Evolutionary conservation across 2,888 invertebrate species (phyloP), one percentile per base, ranked within the genome.

Genomic region (Ethmia dodecea): DNA sequence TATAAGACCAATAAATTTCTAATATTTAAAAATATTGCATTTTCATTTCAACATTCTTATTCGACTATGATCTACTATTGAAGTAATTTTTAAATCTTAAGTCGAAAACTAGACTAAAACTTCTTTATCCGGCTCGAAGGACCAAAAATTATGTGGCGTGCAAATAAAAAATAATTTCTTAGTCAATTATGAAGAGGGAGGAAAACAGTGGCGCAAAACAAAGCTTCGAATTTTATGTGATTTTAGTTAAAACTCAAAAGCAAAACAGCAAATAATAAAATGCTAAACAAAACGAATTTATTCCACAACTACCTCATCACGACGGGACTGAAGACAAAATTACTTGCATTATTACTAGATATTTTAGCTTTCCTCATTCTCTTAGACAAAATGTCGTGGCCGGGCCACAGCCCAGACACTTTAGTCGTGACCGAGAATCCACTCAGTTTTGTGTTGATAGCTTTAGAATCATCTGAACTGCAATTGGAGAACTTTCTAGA

Each of bases 361-460:
- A 26, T 26, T 26, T 26, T 26, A 12, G n/a, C 13, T 13, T 18
- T 33, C n/a, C n/a, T 33, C 11, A 6, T 31, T 25, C 40, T 56
- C 30, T 52, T 61, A 0, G 68, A 62, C 16, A 63, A 33, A 8
- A 61, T 60, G 33, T 68, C 66, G 10, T 66, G 42, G 0, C 69
- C 72, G 0, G 73, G 73, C 27, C 56, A 66, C 27, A 70, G 18
- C 0, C 57, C 56, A 0, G 60, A 61, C 2, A 64, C 47, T 35
- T 58, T 66, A 0, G 67, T 72, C 0, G 45, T 52, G 1, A 59
- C 40, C 0, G 64, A 56, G 0, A 68, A 54, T 22, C 49, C 54
- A 15, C 50, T 56, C 0, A 69, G 37, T 33, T 57, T 67, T 0
- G 34, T 14, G 9, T 28, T n/a, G 13, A 14, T 5, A 6, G 9